These are phyloP conservation scores for Anolis carolinensis DNA, from an alignment of 2,113 vertebrate species.

Conservation along the genomic window DNA sequence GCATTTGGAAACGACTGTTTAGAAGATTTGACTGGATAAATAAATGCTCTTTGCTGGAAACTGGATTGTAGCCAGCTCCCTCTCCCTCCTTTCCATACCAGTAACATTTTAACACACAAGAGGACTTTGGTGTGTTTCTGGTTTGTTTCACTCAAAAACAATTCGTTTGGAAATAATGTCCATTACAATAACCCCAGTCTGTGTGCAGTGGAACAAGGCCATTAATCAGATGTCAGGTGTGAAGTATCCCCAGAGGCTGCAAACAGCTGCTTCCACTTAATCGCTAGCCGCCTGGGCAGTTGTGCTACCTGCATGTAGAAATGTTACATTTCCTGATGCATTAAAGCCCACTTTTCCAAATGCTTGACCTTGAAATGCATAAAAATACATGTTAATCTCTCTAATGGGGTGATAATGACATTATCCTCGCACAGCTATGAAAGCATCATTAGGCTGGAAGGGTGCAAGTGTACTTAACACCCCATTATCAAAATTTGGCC, in stretches of 20 bases:
- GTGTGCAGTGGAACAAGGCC: slow-evolving; percentile 5
- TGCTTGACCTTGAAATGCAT: neutral
- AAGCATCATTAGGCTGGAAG: neutral
- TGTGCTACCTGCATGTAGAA: neutral
- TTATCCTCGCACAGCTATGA: neutral
- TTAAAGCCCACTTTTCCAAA: neutral
- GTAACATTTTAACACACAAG: neutral
- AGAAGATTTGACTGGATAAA: neutral
- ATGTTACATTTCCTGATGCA: slow-evolving; percentile 8
- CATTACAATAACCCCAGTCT: neutral
- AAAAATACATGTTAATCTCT: neutral
- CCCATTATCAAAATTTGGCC: neutral
- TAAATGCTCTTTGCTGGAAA: neutral
- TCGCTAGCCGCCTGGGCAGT: neutral
- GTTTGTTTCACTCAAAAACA: slow-evolving; percentile 34
- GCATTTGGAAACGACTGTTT: neutral
- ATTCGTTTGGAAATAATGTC: slow-evolving; percentile 42
- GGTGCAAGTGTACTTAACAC: no score
- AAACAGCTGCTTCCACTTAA: slow-evolving; percentile 24
- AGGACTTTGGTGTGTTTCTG: slow-evolving; percentile 33
- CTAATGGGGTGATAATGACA: neutral
- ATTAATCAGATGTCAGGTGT: neutral
- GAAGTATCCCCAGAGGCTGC: neutral
- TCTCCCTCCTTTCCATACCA: neutral
- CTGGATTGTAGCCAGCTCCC: neutral